phyloP scores from a whole-genome alignment of 2,888 invertebrate genomes.

The Phengaris alcon region DNA sequence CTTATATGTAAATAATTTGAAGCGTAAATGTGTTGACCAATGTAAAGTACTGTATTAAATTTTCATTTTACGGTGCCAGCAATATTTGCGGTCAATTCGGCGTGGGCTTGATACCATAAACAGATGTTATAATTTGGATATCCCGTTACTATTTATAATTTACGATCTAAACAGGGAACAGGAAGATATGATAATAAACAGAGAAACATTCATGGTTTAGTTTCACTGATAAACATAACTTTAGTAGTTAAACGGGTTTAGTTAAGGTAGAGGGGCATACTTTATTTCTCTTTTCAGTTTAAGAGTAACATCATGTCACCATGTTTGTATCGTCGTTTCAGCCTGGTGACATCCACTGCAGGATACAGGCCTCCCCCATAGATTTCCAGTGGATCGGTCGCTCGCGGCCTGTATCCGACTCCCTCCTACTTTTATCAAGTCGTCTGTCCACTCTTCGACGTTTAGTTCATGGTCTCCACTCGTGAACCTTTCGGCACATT shows the following conservation, averaged over 20 bases:
- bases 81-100: slow-evolving; percentile 23
- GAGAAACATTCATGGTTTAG: slow-evolving; percentile 58
- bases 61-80: neutral
- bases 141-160: slow-evolving; percentile 56
- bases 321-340: too few species aligned
- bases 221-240: slow-evolving; percentile 49
- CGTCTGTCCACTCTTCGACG: too few species aligned
- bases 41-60: neutral
- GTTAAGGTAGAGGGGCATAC: too few species aligned
- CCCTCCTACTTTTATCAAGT: too few species aligned
- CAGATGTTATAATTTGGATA: slow-evolving; percentile 66
- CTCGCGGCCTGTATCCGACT: too few species aligned
- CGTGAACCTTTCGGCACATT: too few species aligned
- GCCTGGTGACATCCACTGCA: too few species aligned
- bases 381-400: too few species aligned
- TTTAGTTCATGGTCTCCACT: too few species aligned
- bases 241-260: neutral
- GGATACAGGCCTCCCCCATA: too few species aligned
- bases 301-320: too few species aligned
- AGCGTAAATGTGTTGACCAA: neutral
- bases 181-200: slow-evolving; percentile 69
- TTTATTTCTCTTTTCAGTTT: too few species aligned
- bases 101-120: slow-evolving; percentile 52
- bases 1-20: slow-evolving; percentile 6
- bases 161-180: slow-evolving; percentile 56